A percentile compares a stretch with the other conserved stretches of the same genome.
Evolutionary conservation across 2,888 invertebrate species (phyloP).

Genomic region (Drosophila ezoana): DNA sequence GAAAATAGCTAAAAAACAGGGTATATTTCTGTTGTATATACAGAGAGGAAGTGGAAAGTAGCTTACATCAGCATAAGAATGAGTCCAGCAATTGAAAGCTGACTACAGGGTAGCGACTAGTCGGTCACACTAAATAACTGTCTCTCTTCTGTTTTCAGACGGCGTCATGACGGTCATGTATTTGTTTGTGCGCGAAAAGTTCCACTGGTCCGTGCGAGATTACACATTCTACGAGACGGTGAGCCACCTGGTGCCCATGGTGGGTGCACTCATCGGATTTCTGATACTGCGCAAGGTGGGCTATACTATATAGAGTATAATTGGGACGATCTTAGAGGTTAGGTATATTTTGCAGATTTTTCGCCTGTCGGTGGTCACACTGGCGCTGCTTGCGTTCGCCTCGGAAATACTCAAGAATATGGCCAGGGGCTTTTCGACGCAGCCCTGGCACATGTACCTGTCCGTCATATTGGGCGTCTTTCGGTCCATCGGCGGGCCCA

Average conservation of each 20-base stretch:
- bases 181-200: slow-evolving; percentile 88
- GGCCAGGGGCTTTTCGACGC: slow-evolving; percentile 76
- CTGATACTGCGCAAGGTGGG: slow-evolving; percentile 86
- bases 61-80: no score
- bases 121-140: background rate
- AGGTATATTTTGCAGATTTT: slow-evolving; percentile 63
- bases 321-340: no score
- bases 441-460: slow-evolving; percentile 82
- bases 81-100: no score
- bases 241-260: slow-evolving; percentile 86
- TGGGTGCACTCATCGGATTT: slow-evolving; percentile 87
- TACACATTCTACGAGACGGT: slow-evolving; percentile 87
- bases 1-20: no score
- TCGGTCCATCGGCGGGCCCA: slow-evolving; percentile 80
- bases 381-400: slow-evolving; percentile 79
- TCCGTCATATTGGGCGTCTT: slow-evolving; percentile 75
- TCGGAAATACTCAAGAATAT: slow-evolving; percentile 77
- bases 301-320: background rate
- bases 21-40: no score
- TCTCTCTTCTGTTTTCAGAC: slow-evolving; percentile 49
- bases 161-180: slow-evolving; percentile 86
- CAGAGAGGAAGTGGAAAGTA: no score
- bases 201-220: slow-evolving; percentile 89
- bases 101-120: background rate
- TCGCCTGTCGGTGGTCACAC: slow-evolving; percentile 78